These are phyloP conservation scores for Branchinecta lynchi DNA, from an alignment of 1,140 invertebrate genomes.

Conservation along the genomic window DNA sequence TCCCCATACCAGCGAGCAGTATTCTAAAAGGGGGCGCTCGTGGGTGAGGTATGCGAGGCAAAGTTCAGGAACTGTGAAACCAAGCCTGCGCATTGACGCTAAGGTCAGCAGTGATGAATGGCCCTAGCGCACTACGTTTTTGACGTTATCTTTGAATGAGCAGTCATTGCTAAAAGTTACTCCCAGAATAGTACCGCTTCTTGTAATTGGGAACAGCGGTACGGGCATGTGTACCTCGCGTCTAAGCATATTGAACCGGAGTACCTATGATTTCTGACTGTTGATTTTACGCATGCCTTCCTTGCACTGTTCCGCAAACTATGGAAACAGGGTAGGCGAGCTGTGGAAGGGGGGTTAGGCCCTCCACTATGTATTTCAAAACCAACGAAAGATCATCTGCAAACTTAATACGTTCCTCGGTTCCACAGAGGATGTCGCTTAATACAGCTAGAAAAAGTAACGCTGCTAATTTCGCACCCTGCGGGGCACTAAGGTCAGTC, in stretches of 20 bases:
- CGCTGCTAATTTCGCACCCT: neutral
- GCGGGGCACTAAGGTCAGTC: neutral
- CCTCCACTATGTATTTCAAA: conserved; percentile 1
- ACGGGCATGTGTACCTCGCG: too few relatives aligned
- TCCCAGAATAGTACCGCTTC: too few relatives aligned
- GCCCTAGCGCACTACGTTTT: too few relatives aligned
- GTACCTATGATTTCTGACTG: conserved; percentile 16
- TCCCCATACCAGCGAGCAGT: too few relatives aligned
- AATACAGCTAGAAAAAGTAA: neutral
- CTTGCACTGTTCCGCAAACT: neutral
- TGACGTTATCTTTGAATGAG: too few relatives aligned
- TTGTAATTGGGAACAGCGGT: too few relatives aligned
- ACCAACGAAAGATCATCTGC: neutral
- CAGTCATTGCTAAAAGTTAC: too few relatives aligned
- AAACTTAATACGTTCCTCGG: neutral
- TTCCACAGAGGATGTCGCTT: neutral
- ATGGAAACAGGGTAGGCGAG: neutral
- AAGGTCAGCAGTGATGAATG: too few relatives aligned
- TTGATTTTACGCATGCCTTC: neutral
- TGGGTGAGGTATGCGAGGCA: too few relatives aligned
- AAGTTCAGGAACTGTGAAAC: too few relatives aligned
- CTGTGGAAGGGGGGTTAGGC: neutral
- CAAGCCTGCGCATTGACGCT: too few relatives aligned
- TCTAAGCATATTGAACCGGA: conserved; percentile 16
- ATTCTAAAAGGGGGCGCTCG: too few relatives aligned